Evolutionary conservation across 2,888 invertebrate species (phyloP).

Genomic region (Escarpia spicata): DNA sequence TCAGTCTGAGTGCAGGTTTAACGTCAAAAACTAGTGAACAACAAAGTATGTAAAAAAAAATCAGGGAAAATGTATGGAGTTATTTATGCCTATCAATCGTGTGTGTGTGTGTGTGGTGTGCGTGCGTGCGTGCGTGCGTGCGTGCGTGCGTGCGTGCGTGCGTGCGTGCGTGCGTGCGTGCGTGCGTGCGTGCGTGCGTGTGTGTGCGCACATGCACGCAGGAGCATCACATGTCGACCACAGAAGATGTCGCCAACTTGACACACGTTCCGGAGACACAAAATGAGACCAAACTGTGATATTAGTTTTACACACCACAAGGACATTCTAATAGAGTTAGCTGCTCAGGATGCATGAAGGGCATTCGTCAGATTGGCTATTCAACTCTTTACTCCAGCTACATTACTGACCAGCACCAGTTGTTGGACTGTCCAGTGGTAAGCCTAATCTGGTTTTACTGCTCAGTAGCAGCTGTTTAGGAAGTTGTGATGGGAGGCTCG

Average conservation of each 20-base stretch:
- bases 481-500: background rate
- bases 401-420: background rate
- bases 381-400: background rate
- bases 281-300: background rate
- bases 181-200: background rate
- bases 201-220: background rate
- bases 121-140: background rate
- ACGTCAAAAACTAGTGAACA: too few relatives aligned
- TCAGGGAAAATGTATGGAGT: background rate
- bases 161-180: background rate
- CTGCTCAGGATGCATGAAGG: background rate
- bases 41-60: background rate
- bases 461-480: background rate
- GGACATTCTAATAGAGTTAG: background rate
- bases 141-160: background rate
- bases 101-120: background rate
- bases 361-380: background rate
- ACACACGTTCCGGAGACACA: background rate
- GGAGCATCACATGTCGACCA: too few relatives aligned
- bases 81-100: background rate
- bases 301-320: background rate
- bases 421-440: background rate
- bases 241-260: background rate
- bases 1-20: too few relatives aligned
- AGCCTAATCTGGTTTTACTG: background rate